Evolutionary conservation across 2,888 invertebrate species (phyloP), one percentile per base, ranked within the genome.

Genomic region (Sicus ferrugineus): DNA sequence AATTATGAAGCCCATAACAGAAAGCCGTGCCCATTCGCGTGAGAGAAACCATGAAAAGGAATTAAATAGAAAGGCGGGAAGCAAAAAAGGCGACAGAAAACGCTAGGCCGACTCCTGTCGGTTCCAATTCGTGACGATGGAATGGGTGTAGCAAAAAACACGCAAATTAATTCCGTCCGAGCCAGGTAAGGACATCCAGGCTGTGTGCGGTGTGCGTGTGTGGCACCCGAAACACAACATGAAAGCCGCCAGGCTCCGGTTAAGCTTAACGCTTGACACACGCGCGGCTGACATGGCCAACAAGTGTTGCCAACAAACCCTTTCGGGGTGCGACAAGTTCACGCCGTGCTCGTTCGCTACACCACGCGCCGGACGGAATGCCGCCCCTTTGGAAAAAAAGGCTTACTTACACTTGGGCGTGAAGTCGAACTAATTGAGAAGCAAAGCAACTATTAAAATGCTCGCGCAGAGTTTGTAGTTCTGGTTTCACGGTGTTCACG

Each of bases 1-100:
- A 78, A 79, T 80, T 78, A 79, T 82, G 78, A 80, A 75, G 81
- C 31, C 30, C n/a, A 23, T 30, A 56, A 56, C 56, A 30, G 23
- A 52, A 54, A 19, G 54, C 38, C 38, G 21, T 38, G 38, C 31
- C 28, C 31, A 23, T 34, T 67, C 23, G 67, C 67, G 23, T 58
- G 58, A 52, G n/a, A 19, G n/a, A 59, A 38, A 42, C 34, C 34
- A 61, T 42, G 61, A 61, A 23, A 30, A 42, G 61, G 14, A 26
- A 61, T 38, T 21, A 38, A 61, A 61, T 21, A 16, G 42, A 9
- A 42, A 42, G n/a, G 52, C 4, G 50, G 50, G 34, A 31, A 38
- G 31, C 16, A 38, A 61, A 61, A 34, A 38, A 30, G 19, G 31
- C 31, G 54, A 54, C 31, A 34, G 52, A 23, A 34, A 31, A 19